Conservation (phyloP, 2,797 vertebrate species). For the Schizopygopsis malacanthus region DNA sequence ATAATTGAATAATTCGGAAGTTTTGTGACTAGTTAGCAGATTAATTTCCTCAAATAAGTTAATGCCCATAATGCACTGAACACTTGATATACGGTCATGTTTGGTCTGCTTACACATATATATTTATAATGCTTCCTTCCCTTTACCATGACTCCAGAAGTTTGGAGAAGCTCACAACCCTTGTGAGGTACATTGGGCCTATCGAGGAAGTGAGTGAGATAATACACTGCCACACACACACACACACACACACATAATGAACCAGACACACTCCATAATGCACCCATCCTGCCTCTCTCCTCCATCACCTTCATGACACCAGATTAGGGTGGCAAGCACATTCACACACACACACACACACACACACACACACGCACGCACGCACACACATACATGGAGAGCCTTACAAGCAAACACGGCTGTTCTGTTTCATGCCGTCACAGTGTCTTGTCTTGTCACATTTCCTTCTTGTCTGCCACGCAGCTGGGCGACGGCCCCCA, state of each 20-base stretch:
- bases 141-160: not conserved
- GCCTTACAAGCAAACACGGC: slow-evolving; percentile 60
- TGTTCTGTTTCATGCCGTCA: slow-evolving; percentile 82
- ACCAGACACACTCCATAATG: slow-evolving; percentile 61
- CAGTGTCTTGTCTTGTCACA: slow-evolving; percentile 85
- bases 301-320: slow-evolving; percentile 60
- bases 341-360: not conserved
- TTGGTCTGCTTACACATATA: not conserved
- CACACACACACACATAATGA: slow-evolving; percentile 58
- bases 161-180: slow-evolving; percentile 22
- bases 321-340: slow-evolving; percentile 55
- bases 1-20: not conserved
- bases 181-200: slow-evolving; percentile 30
- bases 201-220: slow-evolving; percentile 57
- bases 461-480: slow-evolving; percentile 81
- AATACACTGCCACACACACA: slow-evolving; percentile 56
- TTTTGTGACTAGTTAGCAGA: not conserved
- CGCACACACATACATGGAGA: slow-evolving; percentile 46
- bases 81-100: not conserved
- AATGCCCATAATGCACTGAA: not conserved
- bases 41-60: not conserved
- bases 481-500: slow-evolving; percentile 60
- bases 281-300: slow-evolving; percentile 56
- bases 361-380: not conserved
- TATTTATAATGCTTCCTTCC: not conserved